Evolutionary conservation across 1,140 invertebrate genomes (phyloP).

Genomic region (Solenopsis fugax): DNA sequence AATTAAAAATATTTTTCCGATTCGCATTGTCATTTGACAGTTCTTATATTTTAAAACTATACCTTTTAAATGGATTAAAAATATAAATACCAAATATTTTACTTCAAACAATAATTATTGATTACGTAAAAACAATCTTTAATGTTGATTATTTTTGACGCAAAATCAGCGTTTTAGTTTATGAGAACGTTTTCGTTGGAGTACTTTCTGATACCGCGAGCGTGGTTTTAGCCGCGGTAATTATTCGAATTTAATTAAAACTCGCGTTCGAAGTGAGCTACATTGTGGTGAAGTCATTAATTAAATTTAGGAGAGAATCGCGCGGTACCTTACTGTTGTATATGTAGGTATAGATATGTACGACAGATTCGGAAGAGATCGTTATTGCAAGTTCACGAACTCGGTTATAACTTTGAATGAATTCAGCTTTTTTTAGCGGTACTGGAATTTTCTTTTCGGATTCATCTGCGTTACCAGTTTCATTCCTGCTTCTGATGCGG

Average conservation of each 20-base stretch:
- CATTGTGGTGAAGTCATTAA: constrained; percentile 74
- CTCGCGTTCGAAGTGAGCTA: constrained; percentile 61
- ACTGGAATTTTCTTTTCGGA: constrained; percentile 51
- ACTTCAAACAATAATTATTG: background rate
- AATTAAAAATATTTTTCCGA: constrained; percentile 15
- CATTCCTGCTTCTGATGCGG: constrained; percentile 10
- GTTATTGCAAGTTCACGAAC: constrained; percentile 77
- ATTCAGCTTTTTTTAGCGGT: constrained; percentile 55
- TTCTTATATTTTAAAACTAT: background rate
- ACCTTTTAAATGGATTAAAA: background rate
- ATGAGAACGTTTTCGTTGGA: constrained; percentile 33
- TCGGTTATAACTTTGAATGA: constrained; percentile 77
- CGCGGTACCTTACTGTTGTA: constrained; percentile 63
- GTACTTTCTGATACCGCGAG: constrained; percentile 49
- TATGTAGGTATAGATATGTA: constrained; percentile 61
- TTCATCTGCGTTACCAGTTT: constrained; percentile 26
- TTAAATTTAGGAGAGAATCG: constrained; percentile 71
- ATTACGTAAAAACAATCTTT: background rate
- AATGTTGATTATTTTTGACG: constrained; percentile 46
- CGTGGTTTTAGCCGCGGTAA: constrained; percentile 65
- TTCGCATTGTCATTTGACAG: background rate
- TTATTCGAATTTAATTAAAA: constrained; percentile 82
- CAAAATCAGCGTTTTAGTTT: constrained; percentile 25
- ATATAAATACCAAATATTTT: background rate
- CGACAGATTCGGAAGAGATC: constrained; percentile 70